These are phyloP conservation scores for Anagrus nilaparvatae DNA, from an alignment of 1,140 invertebrate genomes.

Conservation along the genomic window DNA sequence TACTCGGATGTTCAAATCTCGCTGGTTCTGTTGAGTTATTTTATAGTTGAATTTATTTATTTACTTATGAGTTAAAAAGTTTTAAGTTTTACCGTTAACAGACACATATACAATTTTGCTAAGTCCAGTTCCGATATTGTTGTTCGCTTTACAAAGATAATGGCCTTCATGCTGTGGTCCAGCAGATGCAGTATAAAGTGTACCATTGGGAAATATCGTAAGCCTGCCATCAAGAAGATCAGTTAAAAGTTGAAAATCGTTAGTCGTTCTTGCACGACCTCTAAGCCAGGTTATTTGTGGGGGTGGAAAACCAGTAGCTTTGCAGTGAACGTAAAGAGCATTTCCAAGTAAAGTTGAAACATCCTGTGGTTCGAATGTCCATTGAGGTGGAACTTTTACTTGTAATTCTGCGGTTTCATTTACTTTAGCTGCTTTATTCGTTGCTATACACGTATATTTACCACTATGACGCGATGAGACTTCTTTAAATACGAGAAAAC, in stretches of 20 bases:
- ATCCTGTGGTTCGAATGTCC: slow-evolving; percentile 71
- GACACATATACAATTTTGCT: slow-evolving; percentile 65
- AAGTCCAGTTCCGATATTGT: slow-evolving; percentile 68
- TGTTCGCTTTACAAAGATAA: slow-evolving; percentile 76
- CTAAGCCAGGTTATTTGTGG: slow-evolving; percentile 65
- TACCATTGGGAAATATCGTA: slow-evolving; percentile 56
- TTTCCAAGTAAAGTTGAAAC: slow-evolving; percentile 64
- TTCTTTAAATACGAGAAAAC: slow-evolving; percentile 68
- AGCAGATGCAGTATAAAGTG: slow-evolving; percentile 57
- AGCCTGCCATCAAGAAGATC: slow-evolving; percentile 47
- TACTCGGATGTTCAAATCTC: slow-evolving; percentile 61
- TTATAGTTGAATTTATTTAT: background rate
- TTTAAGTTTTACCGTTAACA: slow-evolving; percentile 59
- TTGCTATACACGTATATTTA: slow-evolving; percentile 81
- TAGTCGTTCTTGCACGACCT: slow-evolving; percentile 48
- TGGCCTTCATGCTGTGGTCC: slow-evolving; percentile 64
- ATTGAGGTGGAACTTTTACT: slow-evolving; percentile 79
- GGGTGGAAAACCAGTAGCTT: slow-evolving; percentile 62
- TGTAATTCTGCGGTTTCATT: slow-evolving; percentile 75
- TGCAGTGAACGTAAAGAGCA: slow-evolving; percentile 62
- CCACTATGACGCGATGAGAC: slow-evolving; percentile 70
- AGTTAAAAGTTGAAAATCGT: slow-evolving; percentile 53
- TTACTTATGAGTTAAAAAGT: no score
- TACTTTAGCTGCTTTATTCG: slow-evolving; percentile 72
- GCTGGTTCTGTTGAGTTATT: slow-evolving; percentile 55